These are phyloP conservation scores for Melanotaenia maccullochi DNA, from an alignment of 2,797 vertebrate genomes.

Conservation along the genomic window DNA sequence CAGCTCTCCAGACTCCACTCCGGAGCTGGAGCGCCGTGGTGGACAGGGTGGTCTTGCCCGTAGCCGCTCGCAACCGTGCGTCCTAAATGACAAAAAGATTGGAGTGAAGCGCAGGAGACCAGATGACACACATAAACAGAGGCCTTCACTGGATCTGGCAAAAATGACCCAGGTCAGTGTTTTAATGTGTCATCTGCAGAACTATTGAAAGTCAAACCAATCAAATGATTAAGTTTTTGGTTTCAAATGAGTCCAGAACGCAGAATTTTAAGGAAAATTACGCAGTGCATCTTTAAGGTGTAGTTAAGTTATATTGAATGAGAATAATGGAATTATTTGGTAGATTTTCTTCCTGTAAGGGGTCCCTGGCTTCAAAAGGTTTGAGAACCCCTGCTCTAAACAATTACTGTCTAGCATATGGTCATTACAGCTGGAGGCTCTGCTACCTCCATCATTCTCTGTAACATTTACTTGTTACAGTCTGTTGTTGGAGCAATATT, in stretches of 20 bases:
- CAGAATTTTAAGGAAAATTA: not conserved
- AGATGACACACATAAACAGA: constrained; percentile 87
- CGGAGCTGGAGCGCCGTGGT: constrained; percentile 85
- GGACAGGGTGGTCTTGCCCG: constrained; percentile 84
- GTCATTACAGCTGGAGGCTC: constrained; percentile 40
- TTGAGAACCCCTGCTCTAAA: not conserved
- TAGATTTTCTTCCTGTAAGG: no score
- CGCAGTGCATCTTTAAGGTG: not conserved
- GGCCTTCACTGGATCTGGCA: constrained; percentile 93
- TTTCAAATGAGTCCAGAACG: not conserved
- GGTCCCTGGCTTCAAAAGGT: not conserved
- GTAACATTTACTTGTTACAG: constrained; percentile 37
- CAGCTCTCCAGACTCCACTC: constrained; percentile 89
- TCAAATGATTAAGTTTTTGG: no score
- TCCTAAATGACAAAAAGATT: constrained; percentile 91
- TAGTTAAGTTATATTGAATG: not conserved
- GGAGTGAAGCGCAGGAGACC: constrained; percentile 91
- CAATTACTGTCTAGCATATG: constrained; percentile 32
- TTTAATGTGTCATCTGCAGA: not conserved
- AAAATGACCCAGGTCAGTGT: constrained; percentile 95
- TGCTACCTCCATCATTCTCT: constrained; percentile 36
- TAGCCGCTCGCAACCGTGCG: constrained; percentile 93
- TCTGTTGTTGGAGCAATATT: constrained; percentile 37
- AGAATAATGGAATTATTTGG: no score
- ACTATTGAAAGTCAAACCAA: not conserved